These are phyloP conservation scores for Saccopteryx leptura DNA, from an alignment of 2,113 vertebrate species.

Conservation along the genomic window DNA sequence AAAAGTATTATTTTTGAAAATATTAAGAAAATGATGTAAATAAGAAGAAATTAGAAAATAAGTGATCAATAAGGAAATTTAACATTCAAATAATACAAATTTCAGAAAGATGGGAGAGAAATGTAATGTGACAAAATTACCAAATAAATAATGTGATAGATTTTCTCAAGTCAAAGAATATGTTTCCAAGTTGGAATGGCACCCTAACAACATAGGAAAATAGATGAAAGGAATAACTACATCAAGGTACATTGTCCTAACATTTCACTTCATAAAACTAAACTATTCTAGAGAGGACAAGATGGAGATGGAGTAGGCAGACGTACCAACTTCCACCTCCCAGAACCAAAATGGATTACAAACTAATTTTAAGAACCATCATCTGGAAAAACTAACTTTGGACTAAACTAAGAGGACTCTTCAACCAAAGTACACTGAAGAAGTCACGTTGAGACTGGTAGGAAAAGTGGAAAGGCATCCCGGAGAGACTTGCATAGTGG, in stretches of 20 bases:
- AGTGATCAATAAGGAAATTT: background rate
- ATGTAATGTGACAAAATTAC: background rate
- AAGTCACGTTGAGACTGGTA: too few relatives aligned
- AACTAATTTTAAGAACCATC: too few relatives aligned
- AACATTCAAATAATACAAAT: background rate
- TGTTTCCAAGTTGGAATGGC: background rate
- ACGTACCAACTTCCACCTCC: too few relatives aligned
- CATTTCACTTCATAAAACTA: background rate
- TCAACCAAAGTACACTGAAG: too few relatives aligned
- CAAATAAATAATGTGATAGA: background rate
- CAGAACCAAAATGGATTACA: too few relatives aligned
- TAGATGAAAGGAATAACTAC: background rate
- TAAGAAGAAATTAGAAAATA: background rate
- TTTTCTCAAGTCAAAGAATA: slow-evolving; percentile 38
- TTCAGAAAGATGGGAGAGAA: background rate
- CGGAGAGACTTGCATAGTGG: too few relatives aligned
- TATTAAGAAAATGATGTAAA: background rate
- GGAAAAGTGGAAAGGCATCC: too few relatives aligned
- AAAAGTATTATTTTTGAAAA: slow-evolving; percentile 14
- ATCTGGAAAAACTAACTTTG: too few relatives aligned
- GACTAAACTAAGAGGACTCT: too few relatives aligned
- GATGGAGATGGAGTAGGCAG: too few relatives aligned
- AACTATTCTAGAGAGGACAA: too few relatives aligned
- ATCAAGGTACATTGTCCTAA: background rate
- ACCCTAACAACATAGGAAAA: background rate